phyloP scores from a whole-genome alignment of 2,113 vertebrate species.

The Melanerpes formicivorus region DNA sequence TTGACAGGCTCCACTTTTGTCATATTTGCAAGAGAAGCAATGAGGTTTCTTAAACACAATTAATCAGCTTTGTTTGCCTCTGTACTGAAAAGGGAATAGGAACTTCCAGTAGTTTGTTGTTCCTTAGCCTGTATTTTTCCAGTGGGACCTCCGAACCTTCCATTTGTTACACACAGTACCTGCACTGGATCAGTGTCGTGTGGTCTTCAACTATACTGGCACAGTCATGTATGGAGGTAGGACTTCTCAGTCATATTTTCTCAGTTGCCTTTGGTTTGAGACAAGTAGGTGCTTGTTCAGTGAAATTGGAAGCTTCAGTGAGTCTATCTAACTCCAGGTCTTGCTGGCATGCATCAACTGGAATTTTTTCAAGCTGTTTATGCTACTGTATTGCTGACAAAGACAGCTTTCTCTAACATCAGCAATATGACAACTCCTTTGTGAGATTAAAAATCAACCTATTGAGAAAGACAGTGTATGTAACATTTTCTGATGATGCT shows the following conservation, averaged over 20 bases:
- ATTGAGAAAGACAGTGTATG: neutral
- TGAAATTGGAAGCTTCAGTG: neutral
- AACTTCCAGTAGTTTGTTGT: neutral
- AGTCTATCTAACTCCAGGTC: neutral
- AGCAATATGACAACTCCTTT: neutral
- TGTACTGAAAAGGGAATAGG: neutral
- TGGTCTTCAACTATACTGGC: slow-evolving; percentile 98
- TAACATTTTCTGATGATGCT: neutral
- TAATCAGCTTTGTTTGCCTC: neutral
- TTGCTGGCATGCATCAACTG: neutral
- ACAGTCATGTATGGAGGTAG: slow-evolving; percentile 99
- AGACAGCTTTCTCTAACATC: slow-evolving; percentile 4
- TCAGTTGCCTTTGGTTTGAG: neutral
- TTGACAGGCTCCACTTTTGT: neutral
- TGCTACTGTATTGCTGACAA: neutral
- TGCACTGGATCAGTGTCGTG: slow-evolving; percentile 97
- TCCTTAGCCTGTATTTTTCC: slow-evolving; percentile 76
- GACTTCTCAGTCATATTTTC: neutral
- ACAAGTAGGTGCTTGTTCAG: neutral
- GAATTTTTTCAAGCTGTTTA: neutral
- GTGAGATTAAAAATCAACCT: slow-evolving; percentile 13
- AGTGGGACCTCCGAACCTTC: slow-evolving; percentile 98
- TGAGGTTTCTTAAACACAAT: neutral
- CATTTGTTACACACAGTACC: slow-evolving; percentile 97
- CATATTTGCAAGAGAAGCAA: neutral